phyloP scores from a whole-genome alignment of 2,888 invertebrate species.

The Rhaphigaster nebulosa region DNA sequence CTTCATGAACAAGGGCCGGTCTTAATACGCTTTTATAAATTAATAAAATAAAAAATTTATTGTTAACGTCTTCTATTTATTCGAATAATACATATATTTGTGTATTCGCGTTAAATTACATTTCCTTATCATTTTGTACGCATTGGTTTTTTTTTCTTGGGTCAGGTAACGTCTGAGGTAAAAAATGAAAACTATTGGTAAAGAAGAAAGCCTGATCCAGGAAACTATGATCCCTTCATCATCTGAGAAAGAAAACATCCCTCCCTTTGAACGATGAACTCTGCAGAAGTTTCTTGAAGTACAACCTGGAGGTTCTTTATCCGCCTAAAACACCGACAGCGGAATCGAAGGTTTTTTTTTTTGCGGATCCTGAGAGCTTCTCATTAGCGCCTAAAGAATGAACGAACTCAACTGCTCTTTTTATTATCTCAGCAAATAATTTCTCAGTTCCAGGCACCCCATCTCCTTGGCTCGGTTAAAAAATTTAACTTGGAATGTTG shows the following conservation, averaged over 20 bases:
- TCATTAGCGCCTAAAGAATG: slow-evolving; percentile 30
- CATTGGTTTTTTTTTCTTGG: neutral
- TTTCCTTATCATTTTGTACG: too few species aligned
- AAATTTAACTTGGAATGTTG: neutral
- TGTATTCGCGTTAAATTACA: too few species aligned
- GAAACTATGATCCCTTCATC: neutral
- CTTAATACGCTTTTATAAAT: too few species aligned
- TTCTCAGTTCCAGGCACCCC: neutral
- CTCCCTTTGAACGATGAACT: neutral
- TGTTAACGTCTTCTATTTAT: too few species aligned
- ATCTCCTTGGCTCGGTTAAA: neutral
- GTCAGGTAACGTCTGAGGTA: neutral
- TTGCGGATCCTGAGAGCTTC: neutral
- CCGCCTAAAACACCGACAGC: neutral
- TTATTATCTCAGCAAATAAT: neutral
- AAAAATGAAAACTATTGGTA: neutral
- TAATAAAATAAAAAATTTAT: too few species aligned
- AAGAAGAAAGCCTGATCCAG: neutral
- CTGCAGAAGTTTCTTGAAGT: neutral
- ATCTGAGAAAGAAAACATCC: neutral
- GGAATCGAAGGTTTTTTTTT: slow-evolving; percentile 11
- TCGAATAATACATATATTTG: too few species aligned
- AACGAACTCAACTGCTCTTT: neutral
- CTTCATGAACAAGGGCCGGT: too few species aligned
- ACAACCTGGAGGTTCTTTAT: neutral